A percentile compares a stretch with the other conserved stretches of the same genome.
Evolutionary conservation across 2,113 vertebrate species (phyloP).

Genomic region (Gymnobelideus leadbeateri): DNA sequence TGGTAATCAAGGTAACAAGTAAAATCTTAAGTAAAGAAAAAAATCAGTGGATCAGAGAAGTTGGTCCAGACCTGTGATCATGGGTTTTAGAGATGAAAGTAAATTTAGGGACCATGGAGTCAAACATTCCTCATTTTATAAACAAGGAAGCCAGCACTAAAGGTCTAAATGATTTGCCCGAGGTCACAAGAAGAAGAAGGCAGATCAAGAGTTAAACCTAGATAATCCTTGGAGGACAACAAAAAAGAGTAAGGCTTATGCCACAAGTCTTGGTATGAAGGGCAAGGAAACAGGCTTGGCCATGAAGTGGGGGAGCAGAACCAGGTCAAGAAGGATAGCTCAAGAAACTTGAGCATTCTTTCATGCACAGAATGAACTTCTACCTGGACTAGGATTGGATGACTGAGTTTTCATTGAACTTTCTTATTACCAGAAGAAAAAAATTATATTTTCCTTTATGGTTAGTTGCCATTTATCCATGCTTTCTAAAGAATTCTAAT

Average conservation of each 20-base stretch:
- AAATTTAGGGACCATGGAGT: background rate
- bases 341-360: background rate
- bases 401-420: background rate
- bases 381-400: background rate
- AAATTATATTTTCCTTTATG: background rate
- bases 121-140: background rate
- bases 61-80: background rate
- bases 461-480: constrained; percentile 14
- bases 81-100: background rate
- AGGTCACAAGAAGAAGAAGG: background rate
- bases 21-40: background rate
- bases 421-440: constrained; percentile 6
- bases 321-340: background rate
- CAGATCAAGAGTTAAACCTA: background rate
- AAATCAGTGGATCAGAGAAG: background rate
- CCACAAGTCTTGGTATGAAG: background rate
- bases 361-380: background rate
- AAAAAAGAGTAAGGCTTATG: background rate
- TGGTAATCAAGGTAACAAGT: background rate
- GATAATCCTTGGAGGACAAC: background rate
- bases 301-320: background rate
- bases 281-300: background rate
- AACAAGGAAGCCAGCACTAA: background rate
- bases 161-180: background rate
- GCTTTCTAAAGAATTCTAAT: constrained; percentile 8